phyloP scores from a whole-genome alignment of 2,113 vertebrate genomes.

The Dicentrarchus labrax region DNA sequence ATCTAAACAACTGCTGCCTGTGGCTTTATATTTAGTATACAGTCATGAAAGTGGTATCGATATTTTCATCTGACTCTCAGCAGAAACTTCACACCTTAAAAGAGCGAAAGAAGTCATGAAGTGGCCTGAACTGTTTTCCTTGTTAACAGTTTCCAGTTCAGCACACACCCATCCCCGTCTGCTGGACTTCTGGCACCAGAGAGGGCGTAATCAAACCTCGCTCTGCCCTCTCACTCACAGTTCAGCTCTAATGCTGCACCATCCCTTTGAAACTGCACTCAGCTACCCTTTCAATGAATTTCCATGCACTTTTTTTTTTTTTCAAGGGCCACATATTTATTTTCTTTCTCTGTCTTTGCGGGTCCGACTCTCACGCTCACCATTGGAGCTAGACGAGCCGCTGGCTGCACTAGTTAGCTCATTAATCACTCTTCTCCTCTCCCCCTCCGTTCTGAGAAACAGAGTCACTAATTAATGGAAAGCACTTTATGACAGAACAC shows the following conservation, averaged over 20 bases:
- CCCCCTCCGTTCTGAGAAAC: slow-evolving; percentile 66
- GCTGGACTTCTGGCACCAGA: slow-evolving; percentile 70
- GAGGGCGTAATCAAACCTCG: slow-evolving; percentile 60
- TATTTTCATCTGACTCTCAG: background rate
- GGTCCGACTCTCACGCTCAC: slow-evolving; percentile 52
- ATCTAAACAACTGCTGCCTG: too few species aligned
- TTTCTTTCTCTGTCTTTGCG: slow-evolving; percentile 63
- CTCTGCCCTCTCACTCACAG: slow-evolving; percentile 62
- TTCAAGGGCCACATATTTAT: slow-evolving; percentile 60
- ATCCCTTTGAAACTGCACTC: slow-evolving; percentile 67
- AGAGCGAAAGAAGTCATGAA: slow-evolving; percentile 34
- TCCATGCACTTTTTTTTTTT: slow-evolving; percentile 52
- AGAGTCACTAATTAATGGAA: slow-evolving; percentile 78
- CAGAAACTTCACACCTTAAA: slow-evolving; percentile 1
- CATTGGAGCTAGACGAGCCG: slow-evolving; percentile 43
- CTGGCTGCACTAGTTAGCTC: slow-evolving; percentile 59
- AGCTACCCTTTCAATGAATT: slow-evolving; percentile 60
- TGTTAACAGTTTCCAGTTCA: slow-evolving; percentile 40
- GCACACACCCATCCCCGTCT: slow-evolving; percentile 62
- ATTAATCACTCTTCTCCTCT: slow-evolving; percentile 70
- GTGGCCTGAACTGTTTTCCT: slow-evolving; percentile 21
- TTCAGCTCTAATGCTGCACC: slow-evolving; percentile 56
- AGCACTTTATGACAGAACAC: slow-evolving; percentile 78
- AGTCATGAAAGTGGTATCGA: too few species aligned
- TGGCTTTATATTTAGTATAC: too few species aligned